Percentiles rank a stretch among this genome's conserved stretches.
phyloP scores from a whole-genome alignment of 1,140 invertebrate genomes.

The Tetramorium simillimum region DNA sequence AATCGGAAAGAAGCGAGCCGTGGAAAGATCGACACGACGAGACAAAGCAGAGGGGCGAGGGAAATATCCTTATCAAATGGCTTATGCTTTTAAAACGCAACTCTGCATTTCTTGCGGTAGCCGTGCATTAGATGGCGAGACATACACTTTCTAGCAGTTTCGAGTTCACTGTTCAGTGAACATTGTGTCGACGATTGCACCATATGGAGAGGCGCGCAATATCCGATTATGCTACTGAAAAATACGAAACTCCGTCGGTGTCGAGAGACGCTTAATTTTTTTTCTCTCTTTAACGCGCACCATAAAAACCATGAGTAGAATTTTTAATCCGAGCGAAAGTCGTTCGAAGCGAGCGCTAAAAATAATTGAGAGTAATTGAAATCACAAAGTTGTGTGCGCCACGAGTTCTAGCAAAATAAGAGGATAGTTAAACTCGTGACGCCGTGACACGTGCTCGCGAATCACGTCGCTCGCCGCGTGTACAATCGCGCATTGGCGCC shows the following conservation, averaged over 20 bases:
- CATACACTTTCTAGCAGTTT: conserved; percentile 55
- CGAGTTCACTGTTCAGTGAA: conserved; percentile 45
- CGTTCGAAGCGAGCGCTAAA: not conserved
- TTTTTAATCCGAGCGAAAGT: not conserved
- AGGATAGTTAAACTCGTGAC: not conserved
- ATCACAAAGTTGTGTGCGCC: not conserved
- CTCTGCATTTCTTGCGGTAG: not conserved
- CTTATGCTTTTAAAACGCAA: not conserved
- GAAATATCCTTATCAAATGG: not conserved
- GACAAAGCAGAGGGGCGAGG: not conserved
- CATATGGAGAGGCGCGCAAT: conserved; percentile 35
- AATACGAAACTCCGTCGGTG: conserved; percentile 4
- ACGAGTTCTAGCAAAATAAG: not conserved
- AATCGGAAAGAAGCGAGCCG: not conserved
- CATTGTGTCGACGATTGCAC: conserved; percentile 46
- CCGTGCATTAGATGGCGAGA: conserved; percentile 27
- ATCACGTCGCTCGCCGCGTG: not conserved
- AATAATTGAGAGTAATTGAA: conserved; percentile 9
- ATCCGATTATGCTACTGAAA: conserved; percentile 22
- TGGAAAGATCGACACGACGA: not conserved
- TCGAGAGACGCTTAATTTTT: not conserved
- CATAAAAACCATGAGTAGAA: not conserved
- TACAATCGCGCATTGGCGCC: not conserved
- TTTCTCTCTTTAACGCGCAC: not conserved
- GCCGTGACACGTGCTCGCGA: not conserved